Evolutionary conservation across 2,797 vertebrate species (phyloP).

Genomic region (Hephaestus fuliginosus): DNA sequence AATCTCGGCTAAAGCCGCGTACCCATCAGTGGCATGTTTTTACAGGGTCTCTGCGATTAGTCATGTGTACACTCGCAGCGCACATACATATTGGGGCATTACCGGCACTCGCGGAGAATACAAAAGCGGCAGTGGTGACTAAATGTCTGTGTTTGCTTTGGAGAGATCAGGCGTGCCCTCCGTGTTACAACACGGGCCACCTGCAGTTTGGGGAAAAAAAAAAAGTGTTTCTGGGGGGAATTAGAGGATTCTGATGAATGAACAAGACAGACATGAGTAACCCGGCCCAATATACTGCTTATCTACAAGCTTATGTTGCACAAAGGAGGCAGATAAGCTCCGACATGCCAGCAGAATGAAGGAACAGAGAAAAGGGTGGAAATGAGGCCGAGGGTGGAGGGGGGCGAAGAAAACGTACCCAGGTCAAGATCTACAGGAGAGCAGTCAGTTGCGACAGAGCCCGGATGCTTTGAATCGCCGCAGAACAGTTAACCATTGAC

Average conservation of each 20-base stretch:
- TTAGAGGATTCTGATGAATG: constrained; percentile 81
- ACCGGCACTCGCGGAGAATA: constrained; percentile 67
- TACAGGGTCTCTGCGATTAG: constrained; percentile 70
- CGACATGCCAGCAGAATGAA: constrained; percentile 64
- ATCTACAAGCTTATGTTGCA: constrained; percentile 84
- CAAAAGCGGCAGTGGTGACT: constrained; percentile 81
- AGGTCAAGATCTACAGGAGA: constrained; percentile 69
- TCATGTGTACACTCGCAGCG: constrained; percentile 68
- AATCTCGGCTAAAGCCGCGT: constrained; percentile 66
- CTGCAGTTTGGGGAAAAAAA: constrained; percentile 66
- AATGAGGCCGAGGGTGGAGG: constrained; percentile 40
- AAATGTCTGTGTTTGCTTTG: constrained; percentile 82
- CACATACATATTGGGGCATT: constrained; percentile 65
- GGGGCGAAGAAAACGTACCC: constrained; percentile 60
- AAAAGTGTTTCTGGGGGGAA: constrained; percentile 75
- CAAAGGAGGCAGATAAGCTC: constrained; percentile 83
- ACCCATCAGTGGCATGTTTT: constrained; percentile 72
- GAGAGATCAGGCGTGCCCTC: constrained; percentile 64
- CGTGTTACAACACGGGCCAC: constrained; percentile 77
- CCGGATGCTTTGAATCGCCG: constrained; percentile 71
- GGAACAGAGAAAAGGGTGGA: constrained; percentile 59
- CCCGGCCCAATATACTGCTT: constrained; percentile 77
- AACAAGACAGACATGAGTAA: constrained; percentile 84
- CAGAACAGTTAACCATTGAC: constrained; percentile 87
- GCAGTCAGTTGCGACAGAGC: constrained; percentile 72